Base-by-base conservation (phyloP, 2,113 vertebrate genomes). In the Morone chrysops region DNA sequence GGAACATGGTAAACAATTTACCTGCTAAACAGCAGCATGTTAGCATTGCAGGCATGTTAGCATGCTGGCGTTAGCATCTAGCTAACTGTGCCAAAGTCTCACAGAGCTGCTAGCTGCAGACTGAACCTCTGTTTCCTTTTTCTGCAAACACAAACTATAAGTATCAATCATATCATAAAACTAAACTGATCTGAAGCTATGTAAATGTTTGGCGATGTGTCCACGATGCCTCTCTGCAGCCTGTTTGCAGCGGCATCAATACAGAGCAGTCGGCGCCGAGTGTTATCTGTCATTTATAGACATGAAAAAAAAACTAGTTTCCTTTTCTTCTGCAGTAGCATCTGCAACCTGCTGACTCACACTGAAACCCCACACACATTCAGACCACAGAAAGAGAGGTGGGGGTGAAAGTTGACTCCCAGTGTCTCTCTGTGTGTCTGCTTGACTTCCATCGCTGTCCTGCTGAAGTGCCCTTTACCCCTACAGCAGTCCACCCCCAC, bases 301-400 rank as follows among this genome's bases (percentile, higher is more conserved):
- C 50, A 40, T 20, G 16, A 65, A 82, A 36, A 48, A 20, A 20
- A 31, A 31, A 2, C 6, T 22, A 0, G 17, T 56, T 83, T 83
- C 77, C 43, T 74, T 4, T 74, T 4, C 56, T 70, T 2, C 43
- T 63, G 81, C 80, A 74, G 8, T 2, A 74, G 66, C 45, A 20
- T 71, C n/a, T 88, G 88, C 88, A 90, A 57, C 51, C 41, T 41
- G 75, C 85, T 83, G 83, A 89, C 53, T 86, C 77, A 87, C 83
- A 57, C 38, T 36, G 77, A 89, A 83, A 88, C 82, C 11, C 11
- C 48, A 71, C 56, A 51, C 40, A 51, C 20, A 78, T 8, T 59
- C 45, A n/a, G 2, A 45, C 77, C 82, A 74, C 77, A 81, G 69
- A 70, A 61, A 68, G 48, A 54, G 54, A 77, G 41, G 62, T 45